Base-by-base conservation (phyloP, 23 tunicate species). In the Trididemnum miniatum region DNA sequence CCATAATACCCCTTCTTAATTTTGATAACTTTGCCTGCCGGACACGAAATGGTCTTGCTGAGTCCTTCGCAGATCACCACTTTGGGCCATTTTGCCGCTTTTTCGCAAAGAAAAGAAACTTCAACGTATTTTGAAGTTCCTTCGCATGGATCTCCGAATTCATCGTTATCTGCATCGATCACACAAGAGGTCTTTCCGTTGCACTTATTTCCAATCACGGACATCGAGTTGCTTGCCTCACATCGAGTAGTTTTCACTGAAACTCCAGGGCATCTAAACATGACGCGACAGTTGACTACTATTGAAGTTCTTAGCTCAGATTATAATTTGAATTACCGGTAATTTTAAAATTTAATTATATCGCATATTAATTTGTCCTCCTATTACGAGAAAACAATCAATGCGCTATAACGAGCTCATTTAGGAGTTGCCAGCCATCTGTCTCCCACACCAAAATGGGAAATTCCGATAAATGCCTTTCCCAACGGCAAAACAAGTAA, bases 61-160 rank as follows among this genome's bases (percentile, higher is more conserved):
- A 37, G 20, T 30, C 59, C 59, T 24, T 73, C 79, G 38, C 79
- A 73, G 31, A 73, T 73, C 1, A 27, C 59, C 7, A 27, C 59
- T 40, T 5, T 73, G 31, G 57, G 57, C 27, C 26, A 37, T 26
- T 25, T 40, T 39, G 57, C 4, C 4, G 79, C 76, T 9, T 18
- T 20, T 7, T 57, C 34, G 57, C 84, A 80, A 1, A 31, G 35
- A 28, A 9, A 80, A 4, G 4, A 71, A 12, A 80, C 31, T 25
- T 80, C 75, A 20, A 66, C 37, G 57, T 80, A 80, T 35, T 80
- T 80, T 15, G 38, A 57, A 20, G 84, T 80, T 3, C 78, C 84
- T 2, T 29, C 26, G 28, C 84, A 80, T 1, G 84, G 84, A 32
- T 80, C 79, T 7, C 84, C 84, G 23, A 80, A 36, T 34, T 34